A percentile compares a stretch with the other conserved stretches of the same genome.
These are phyloP conservation scores for Parapsyche elsis DNA, from an alignment of 1,140 invertebrate genomes.

Conservation along the genomic window DNA sequence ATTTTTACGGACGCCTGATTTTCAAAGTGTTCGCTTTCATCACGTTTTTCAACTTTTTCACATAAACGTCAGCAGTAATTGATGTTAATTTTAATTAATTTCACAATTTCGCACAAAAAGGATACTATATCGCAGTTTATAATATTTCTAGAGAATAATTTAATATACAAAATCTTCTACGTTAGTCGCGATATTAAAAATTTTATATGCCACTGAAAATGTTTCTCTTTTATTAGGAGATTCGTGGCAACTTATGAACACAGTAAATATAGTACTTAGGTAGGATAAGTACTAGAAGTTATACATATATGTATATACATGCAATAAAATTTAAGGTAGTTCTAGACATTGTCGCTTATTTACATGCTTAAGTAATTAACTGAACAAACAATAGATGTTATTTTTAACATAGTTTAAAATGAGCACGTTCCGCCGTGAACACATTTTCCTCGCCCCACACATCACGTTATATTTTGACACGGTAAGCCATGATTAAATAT, in stretches of 20 bases:
- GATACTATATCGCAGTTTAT: no score
- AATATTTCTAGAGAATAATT: no score
- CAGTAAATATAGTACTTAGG: no score
- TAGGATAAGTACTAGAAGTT: no score
- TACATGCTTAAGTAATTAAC: constrained; percentile 39
- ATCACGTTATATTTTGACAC: constrained; percentile 26
- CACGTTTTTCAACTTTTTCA: background rate
- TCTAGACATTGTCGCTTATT: background rate
- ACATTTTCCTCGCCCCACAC: constrained; percentile 15
- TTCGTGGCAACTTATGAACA: no score
- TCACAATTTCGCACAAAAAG: no score
- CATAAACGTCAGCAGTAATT: constrained; percentile 15
- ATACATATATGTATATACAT: no score
- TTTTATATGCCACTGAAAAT: no score
- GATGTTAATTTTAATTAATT: constrained; percentile 29
- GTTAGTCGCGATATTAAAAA: no score
- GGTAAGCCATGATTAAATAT: constrained; percentile 20
- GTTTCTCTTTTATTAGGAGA: no score
- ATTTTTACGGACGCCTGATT: constrained; percentile 46
- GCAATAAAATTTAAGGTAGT: no score
- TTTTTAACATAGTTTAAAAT: constrained; percentile 37
- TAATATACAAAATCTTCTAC: no score
- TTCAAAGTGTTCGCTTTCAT: constrained; percentile 36
- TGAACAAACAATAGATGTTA: constrained; percentile 38
- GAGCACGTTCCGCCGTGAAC: constrained; percentile 19